Evolutionary conservation across 1,140 invertebrate species (phyloP).

Genomic region (Meteorus sp.): DNA sequence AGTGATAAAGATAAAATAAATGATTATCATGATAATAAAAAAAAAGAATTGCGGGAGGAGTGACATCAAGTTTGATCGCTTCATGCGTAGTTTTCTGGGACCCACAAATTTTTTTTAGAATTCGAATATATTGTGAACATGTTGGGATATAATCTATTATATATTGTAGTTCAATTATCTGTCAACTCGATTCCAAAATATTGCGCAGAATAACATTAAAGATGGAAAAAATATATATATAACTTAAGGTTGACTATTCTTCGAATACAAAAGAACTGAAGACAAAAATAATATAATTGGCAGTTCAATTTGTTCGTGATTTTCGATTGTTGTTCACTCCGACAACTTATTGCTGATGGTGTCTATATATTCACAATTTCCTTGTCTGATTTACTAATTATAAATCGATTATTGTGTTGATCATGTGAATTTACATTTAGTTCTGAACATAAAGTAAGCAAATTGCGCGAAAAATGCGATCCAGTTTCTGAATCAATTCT

Average conservation of each 20-base stretch:
- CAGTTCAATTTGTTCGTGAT: no score
- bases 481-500: no score
- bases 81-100: slow-evolving; percentile 38
- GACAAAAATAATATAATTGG: no score
- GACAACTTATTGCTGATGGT: no score
- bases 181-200: slow-evolving; percentile 22
- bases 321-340: no score
- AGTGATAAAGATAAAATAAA: slow-evolving; percentile 14
- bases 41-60: slow-evolving; percentile 6
- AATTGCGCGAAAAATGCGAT: no score
- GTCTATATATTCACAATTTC: no score
- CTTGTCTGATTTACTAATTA: no score
- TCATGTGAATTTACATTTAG: no score
- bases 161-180: slow-evolving; percentile 34
- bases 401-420: no score
- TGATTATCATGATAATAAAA: slow-evolving; percentile 12
- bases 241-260: slow-evolving; percentile 30
- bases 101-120: slow-evolving; percentile 44
- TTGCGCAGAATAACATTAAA: not conserved
- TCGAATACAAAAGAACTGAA: slow-evolving; percentile 19
- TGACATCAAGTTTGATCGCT: slow-evolving; percentile 35
- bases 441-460: no score
- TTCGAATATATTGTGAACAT: slow-evolving; percentile 32
- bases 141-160: slow-evolving; percentile 36
- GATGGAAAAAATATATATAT: slow-evolving; percentile 26